Conservation (phyloP, 2,888 invertebrate genomes). For the Meteorus colon region DNA sequence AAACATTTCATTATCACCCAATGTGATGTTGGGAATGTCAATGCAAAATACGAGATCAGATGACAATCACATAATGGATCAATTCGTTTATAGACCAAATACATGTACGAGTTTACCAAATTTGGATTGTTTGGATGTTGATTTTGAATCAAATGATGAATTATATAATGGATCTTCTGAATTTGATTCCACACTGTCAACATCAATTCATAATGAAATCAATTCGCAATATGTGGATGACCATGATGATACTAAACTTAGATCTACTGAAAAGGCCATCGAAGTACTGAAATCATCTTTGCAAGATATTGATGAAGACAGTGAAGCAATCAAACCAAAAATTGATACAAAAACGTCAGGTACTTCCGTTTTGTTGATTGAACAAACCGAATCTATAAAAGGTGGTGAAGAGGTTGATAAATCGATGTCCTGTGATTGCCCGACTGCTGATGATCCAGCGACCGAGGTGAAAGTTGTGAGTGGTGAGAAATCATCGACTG, state of each 20-base stretch:
- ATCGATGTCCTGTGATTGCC: background rate
- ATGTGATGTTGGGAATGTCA: slow-evolving; percentile 35
- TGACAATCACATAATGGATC: background rate
- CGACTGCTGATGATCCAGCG: background rate
- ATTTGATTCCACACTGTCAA: slow-evolving; percentile 55
- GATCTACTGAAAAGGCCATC: slow-evolving; percentile 57
- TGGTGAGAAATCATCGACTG: background rate
- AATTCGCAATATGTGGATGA: slow-evolving; percentile 40
- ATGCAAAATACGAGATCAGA: slow-evolving; percentile 9
- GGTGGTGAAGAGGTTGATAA: background rate
- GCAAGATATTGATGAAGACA: slow-evolving; percentile 46
- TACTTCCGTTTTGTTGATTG: background rate
- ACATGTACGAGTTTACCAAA: slow-evolving; percentile 51
- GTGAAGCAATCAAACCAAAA: slow-evolving; percentile 17
- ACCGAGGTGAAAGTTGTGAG: background rate
- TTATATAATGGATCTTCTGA: slow-evolving; percentile 42
- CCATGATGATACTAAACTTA: slow-evolving; percentile 47
- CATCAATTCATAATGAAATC: slow-evolving; percentile 50
- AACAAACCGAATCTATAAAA: background rate
- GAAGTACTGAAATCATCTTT: slow-evolving; percentile 56
- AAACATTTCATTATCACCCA: background rate
- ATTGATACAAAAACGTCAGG: slow-evolving; percentile 22
- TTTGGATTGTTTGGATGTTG: slow-evolving; percentile 41
- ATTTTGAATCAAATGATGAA: slow-evolving; percentile 29
- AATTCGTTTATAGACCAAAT: slow-evolving; percentile 30